A percentile compares a stretch with the other conserved stretches of the same genome.
Conservation (phyloP, 2,888 invertebrate genomes). For the Eupithecia abbreviata region DNA sequence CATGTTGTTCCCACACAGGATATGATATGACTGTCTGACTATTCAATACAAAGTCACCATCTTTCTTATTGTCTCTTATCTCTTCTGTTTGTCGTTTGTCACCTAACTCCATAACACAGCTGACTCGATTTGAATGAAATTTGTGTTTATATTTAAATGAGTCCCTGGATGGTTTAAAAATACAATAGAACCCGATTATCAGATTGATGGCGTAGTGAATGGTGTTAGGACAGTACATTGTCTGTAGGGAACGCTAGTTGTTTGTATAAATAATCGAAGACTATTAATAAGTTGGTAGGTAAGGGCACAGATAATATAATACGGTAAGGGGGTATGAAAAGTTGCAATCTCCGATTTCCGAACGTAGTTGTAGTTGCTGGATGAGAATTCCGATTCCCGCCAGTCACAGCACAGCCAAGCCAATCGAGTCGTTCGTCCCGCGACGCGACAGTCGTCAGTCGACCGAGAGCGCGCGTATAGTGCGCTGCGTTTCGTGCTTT, state of each 20-base stretch:
- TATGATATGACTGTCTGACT: background rate
- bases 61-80: too few relatives aligned
- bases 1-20: background rate
- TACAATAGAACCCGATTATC: too few relatives aligned
- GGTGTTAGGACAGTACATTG: too few relatives aligned
- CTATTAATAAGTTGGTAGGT: background rate
- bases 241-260: too few relatives aligned
- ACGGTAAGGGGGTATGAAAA: background rate
- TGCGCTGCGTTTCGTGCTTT: conserved; percentile 45
- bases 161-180: too few relatives aligned
- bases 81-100: too few relatives aligned
- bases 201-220: too few relatives aligned
- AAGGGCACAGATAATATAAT: too few relatives aligned
- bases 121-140: too few relatives aligned
- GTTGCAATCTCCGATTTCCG: conserved; percentile 3
- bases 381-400: background rate
- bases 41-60: conserved; percentile 5
- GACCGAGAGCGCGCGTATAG: conserved; percentile 47
- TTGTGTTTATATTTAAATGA: too few relatives aligned
- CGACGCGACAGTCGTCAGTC: conserved; percentile 33
- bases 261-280: background rate
- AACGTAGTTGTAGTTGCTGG: conserved; percentile 7
- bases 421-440: too few relatives aligned
- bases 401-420: background rate
- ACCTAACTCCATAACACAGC: too few relatives aligned